phyloP scores from a whole-genome alignment of 1,140 invertebrate species.

The Littorina saxatilis region DNA sequence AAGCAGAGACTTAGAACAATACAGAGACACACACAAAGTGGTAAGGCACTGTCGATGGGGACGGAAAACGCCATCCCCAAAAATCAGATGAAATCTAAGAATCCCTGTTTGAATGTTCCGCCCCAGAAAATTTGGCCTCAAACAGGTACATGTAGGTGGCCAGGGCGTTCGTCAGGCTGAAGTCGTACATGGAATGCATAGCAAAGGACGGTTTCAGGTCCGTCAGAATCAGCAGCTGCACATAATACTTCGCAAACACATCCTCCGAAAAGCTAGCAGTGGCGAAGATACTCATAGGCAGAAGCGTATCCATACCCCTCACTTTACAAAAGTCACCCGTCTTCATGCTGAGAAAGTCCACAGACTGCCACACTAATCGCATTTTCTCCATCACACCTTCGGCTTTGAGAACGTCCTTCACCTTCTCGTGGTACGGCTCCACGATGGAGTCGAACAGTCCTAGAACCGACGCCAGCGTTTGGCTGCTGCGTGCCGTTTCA shows the following conservation, averaged over 20 bases:
- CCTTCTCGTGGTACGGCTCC: conserved; percentile 16
- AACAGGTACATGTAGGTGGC: conserved; percentile 27
- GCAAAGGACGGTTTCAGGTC: conserved; percentile 23
- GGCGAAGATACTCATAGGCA: conserved; percentile 33
- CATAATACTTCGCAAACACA: conserved; percentile 12
- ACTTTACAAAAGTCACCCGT: not conserved
- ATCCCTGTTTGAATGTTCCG: too few species aligned
- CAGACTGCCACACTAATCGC: not conserved
- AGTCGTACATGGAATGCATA: conserved; percentile 37
- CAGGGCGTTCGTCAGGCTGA: conserved; percentile 25
- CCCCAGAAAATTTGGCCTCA: not conserved
- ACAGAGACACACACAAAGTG: too few species aligned
- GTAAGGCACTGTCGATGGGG: too few species aligned
- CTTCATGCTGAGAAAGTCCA: conserved; percentile 26
- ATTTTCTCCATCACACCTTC: conserved; percentile 10
- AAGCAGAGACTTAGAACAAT: too few species aligned
- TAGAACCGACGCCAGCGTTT: conserved; percentile 16
- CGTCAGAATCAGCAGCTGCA: conserved; percentile 29
- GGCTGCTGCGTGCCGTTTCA: not conserved
- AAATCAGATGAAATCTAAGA: too few species aligned
- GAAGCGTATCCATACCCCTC: conserved; percentile 27
- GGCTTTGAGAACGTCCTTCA: conserved; percentile 1
- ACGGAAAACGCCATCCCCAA: too few species aligned
- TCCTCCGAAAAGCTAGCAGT: conserved; percentile 19
- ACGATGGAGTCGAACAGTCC: conserved; percentile 19